Evolutionary conservation across 2,888 invertebrate species (phyloP), one percentile per base, ranked within the genome.

Genomic region (Lasioglossum pauxillum): DNA sequence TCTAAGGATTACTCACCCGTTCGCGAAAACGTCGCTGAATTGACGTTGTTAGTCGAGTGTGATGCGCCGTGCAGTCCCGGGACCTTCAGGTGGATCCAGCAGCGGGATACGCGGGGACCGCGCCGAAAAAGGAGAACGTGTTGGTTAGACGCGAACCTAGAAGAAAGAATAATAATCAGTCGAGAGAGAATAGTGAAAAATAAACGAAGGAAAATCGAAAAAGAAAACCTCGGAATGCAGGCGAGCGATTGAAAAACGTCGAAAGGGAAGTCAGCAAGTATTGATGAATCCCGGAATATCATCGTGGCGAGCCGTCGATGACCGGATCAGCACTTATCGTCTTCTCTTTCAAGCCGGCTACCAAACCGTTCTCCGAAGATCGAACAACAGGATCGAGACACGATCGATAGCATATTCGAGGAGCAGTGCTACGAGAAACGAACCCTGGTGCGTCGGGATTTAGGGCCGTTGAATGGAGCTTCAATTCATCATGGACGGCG

Each of bases 1-100:
- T 98, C 96, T 98, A 98, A 98, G 96, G 94, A 93, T 77, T 77
- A 75, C 80, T 89, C 38, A 73, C n/a, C n/a, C 82, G 78, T 49
- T 53, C 88, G 60, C 80, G 83, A 84, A 73, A 77, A 80, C 78
- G 71, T 83, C 84, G 86, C 78, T 86, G 82, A 79, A 84, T 49
- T 73, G 74, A 77, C 84, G 86, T 53, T 53, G 78, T 86, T 74
- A 78, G 78, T 88, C 89, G 89, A 86, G 53, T 53, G 91, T 90
- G 90, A 91, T 91, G 91, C 86, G 81, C 80, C 89, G 84, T 85
- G 83, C 80, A 78, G 84, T 88, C 75, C 84, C 89, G 87, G 82
- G 78, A 78, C 84, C 82, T 41, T 80, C 67, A 67, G 83, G 82
- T 72, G 72, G 84, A 85, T 82, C 78, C 86, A 77, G 80, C 83